Evolutionary conservation across 2,888 invertebrate species (phyloP), one percentile per base, ranked within the genome.

Genomic region (Mimumesa dahlbomi): DNA sequence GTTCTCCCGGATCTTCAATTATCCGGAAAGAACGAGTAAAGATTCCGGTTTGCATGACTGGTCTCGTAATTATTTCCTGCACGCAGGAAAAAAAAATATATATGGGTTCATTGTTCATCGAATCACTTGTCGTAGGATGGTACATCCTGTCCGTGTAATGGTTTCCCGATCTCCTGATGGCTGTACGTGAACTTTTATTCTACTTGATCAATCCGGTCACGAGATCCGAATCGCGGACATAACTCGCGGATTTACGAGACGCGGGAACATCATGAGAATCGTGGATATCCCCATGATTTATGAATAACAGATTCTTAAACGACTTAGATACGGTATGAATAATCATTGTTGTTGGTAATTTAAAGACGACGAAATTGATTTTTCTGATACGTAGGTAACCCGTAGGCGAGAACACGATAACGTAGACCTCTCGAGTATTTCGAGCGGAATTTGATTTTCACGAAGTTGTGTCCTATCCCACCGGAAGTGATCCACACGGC

Each of bases 361-460:
- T 29, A 1, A 29, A 29, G 29, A 9, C 6, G 29, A 29, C 29
- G 9, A 9, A 2, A 25, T 5, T 7, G 29, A 2, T 9, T 2
- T 29, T 29, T 29, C 7, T 25, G 4, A 25, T 61, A 19, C 43
- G 9, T 40, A 40, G 79, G 73, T 22, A 29, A 59, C 2, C 84
- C 83, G 34, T 84, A 84, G 18, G 78, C 78, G 19, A 72, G 69
- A n/a, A 83, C 81, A 46, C 75, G 75, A 21, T 80, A 80, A 58
- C 69, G 74, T 40, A 84, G 69, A 4, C 79, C 77, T 13, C 71
- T 68, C 11, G 75, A 77, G n/a, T 72, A 67, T 14, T 76, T 83
- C 0, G 83, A 80, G 21, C 71, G 58, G 61, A 84, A 82, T 29
- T 77, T 81, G 3, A 84, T 66, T 6, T 54, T 73, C 1, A 84